A percentile compares a stretch with the other conserved stretches of the same genome.
These are phyloP conservation scores for Clarias fuscus DNA, from an alignment of 2,797 vertebrate genomes.

Conservation along the genomic window DNA sequence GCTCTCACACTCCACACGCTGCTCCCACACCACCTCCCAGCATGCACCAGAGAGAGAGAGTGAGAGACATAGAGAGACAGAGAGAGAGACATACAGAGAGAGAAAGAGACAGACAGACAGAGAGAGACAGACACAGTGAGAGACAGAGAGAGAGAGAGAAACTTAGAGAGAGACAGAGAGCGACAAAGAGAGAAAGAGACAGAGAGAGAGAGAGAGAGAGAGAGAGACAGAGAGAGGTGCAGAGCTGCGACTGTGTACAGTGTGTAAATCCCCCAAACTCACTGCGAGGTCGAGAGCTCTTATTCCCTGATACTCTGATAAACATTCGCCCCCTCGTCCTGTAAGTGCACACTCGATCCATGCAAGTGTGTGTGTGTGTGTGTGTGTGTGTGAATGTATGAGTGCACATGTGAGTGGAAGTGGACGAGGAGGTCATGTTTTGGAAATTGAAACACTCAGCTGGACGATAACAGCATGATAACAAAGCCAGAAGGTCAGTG, in stretches of 20 bases:
- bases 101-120: too few species aligned
- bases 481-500: neutral
- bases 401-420: neutral
- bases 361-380: neutral
- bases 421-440: constrained; percentile 14
- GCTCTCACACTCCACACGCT: too few species aligned
- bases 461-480: neutral
- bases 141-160: too few species aligned
- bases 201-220: too few species aligned
- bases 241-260: neutral
- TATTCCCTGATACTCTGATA: neutral
- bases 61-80: too few species aligned
- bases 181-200: too few species aligned
- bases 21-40: too few species aligned
- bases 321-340: neutral
- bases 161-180: too few species aligned
- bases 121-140: too few species aligned
- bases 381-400: neutral
- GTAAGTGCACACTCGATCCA: neutral
- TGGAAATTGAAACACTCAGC: constrained; percentile 18
- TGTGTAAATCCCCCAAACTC: neutral
- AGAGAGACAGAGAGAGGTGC: neutral
- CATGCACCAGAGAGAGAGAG: too few species aligned
- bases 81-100: too few species aligned
- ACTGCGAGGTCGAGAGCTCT: neutral